Evolutionary conservation across 2,888 invertebrate genomes (phyloP).

Genomic region (Chironomus riparius): DNA sequence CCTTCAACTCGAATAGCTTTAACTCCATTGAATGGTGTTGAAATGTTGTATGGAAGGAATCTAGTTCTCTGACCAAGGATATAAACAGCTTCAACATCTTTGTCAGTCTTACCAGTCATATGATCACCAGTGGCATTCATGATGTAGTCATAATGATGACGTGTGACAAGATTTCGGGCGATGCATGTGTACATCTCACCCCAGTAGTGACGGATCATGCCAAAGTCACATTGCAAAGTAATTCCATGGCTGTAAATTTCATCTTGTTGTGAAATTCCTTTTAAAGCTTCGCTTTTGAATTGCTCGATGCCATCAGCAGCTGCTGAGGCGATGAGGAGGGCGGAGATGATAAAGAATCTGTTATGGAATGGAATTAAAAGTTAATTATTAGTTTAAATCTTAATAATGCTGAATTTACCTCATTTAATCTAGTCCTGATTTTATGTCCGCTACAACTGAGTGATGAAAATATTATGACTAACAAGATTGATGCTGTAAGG

Average conservation of each 20-base stretch:
- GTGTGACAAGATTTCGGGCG: background rate
- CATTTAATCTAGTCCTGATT: too few species aligned
- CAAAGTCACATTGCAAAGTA: background rate
- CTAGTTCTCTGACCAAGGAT: background rate
- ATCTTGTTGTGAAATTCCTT: too few species aligned
- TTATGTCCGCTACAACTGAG: too few species aligned
- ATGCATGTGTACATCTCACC: slow-evolving; percentile 14
- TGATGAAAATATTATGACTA: too few species aligned
- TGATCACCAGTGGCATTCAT: background rate
- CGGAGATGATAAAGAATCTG: too few species aligned
- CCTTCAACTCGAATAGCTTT: background rate
- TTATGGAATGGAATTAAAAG: too few species aligned
- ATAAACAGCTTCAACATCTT: background rate
- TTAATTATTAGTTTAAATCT: too few species aligned
- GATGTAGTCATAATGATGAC: background rate
- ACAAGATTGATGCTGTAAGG: too few species aligned
- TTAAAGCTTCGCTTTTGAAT: too few species aligned
- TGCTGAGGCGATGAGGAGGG: too few species aligned
- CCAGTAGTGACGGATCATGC: background rate
- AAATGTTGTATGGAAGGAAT: background rate
- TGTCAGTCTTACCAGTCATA: background rate
- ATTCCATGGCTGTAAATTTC: background rate
- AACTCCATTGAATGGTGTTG: background rate
- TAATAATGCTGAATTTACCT: too few species aligned
- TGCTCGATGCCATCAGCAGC: too few species aligned